Percentiles rank a stretch among this genome's conserved stretches.
phyloP scores from a whole-genome alignment of 2,113 vertebrate species.

The Carassius auratus region DNA sequence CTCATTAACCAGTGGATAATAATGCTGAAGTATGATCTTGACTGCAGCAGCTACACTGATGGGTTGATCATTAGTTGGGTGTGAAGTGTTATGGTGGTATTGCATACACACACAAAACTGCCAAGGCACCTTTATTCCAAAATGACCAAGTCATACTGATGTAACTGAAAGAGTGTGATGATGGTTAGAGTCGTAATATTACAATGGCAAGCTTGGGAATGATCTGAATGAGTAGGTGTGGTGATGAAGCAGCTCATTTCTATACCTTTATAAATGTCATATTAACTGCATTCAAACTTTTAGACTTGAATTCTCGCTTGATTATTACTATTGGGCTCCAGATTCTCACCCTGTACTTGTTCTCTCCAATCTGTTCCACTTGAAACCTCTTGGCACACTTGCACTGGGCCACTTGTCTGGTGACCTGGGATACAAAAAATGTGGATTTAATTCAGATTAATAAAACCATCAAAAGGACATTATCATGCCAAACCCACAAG shows the following conservation, averaged over 20 bases:
- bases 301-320: neutral
- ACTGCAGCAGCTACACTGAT: neutral
- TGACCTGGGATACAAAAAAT: constrained; percentile 80
- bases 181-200: constrained; percentile 41
- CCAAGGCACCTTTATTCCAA: constrained; percentile 53
- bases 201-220: constrained; percentile 38
- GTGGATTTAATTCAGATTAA: neutral
- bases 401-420: constrained; percentile 97
- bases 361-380: constrained; percentile 99
- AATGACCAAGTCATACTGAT: constrained; percentile 30
- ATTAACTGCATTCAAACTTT: neutral
- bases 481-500: neutral
- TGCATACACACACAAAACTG: constrained; percentile 29
- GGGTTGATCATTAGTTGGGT: constrained; percentile 52
- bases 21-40: constrained; percentile 42
- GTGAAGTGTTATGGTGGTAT: constrained; percentile 51
- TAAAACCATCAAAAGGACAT: neutral
- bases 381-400: constrained; percentile 99
- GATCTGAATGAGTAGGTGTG: constrained; percentile 33
- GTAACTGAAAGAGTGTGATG: constrained; percentile 39
- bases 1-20: constrained; percentile 65
- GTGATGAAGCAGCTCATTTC: constrained; percentile 6
- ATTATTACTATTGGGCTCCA: neutral
- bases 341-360: constrained; percentile 95
- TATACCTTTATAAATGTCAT: neutral